Conservation (phyloP, 2,797 vertebrate species). For the Hippopotamyrus pictus region DNA sequence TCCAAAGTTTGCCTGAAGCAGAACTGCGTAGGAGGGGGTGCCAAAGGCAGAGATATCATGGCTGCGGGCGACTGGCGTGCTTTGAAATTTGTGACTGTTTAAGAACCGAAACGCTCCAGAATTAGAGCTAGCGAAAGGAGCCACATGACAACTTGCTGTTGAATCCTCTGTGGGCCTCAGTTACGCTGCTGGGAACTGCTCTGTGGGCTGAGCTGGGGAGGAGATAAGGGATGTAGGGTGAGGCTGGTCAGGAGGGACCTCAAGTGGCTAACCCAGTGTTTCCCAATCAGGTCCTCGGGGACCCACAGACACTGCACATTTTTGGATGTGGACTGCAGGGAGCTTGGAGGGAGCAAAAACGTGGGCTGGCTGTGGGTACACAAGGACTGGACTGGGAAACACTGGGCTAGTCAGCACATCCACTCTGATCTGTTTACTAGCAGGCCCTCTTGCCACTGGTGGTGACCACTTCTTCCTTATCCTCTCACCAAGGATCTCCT, state of each 20-base stretch:
- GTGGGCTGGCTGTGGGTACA: background rate
- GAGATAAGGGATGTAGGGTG: background rate
- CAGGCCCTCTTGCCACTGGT: slow-evolving; percentile 25
- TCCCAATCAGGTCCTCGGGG: background rate
- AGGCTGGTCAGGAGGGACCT: background rate
- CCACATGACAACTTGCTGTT: background rate
- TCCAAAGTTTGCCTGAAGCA: background rate
- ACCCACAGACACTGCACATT: background rate
- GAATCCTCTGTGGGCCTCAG: background rate
- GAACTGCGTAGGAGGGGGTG: background rate
- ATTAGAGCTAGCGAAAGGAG: background rate
- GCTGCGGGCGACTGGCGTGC: background rate
- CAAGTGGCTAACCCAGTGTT: background rate
- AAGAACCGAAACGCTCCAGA: background rate
- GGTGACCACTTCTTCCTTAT: slow-evolving; percentile 38
- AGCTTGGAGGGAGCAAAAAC: background rate
- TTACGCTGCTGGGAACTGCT: background rate
- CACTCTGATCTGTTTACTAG: slow-evolving; percentile 46
- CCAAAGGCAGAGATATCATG: background rate
- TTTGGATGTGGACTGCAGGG: background rate
- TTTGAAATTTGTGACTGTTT: background rate
- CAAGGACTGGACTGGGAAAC: background rate
- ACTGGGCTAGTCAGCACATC: background rate
- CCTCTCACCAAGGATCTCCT: background rate
- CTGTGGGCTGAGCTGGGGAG: background rate